A percentile compares a stretch with the other conserved stretches of the same genome.
phyloP scores from a whole-genome alignment of 2,888 invertebrate genomes.

The Phortica okadai region DNA sequence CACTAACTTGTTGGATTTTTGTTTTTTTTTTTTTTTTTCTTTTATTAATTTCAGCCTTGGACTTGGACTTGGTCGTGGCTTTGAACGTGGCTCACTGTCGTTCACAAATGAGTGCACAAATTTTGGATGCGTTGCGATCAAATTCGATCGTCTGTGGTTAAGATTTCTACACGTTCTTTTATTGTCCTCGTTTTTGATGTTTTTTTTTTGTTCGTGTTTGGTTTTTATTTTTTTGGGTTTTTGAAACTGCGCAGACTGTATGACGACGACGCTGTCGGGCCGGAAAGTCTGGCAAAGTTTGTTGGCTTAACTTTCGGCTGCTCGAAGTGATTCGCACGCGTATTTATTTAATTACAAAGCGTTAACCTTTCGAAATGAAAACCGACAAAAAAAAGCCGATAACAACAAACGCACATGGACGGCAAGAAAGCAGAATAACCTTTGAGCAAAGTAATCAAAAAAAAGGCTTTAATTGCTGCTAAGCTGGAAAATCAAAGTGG shows the following conservation, averaged over 20 bases:
- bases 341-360: constrained; percentile 23
- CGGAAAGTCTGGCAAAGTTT: constrained; percentile 18
- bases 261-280: constrained; percentile 56
- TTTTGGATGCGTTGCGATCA: constrained; percentile 48
- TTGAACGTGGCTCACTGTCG: constrained; percentile 29
- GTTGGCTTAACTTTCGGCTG: neutral
- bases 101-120: constrained; percentile 70
- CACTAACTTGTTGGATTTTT: neutral
- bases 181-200: neutral
- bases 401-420: neutral
- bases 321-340: constrained; percentile 17
- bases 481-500: constrained; percentile 46
- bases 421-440: neutral
- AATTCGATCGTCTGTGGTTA: constrained; percentile 50
- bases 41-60: constrained; percentile 67
- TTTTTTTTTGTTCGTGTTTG: constrained; percentile 11
- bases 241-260: constrained; percentile 63
- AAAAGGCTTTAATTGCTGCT: constrained; percentile 19
- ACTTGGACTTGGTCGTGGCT: constrained; percentile 47
- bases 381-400: neutral
- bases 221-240: constrained; percentile 7
- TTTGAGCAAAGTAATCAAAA: neutral
- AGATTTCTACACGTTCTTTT: constrained; percentile 42
- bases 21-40: constrained; percentile 37
- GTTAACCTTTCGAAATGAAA: constrained; percentile 17